A percentile compares a stretch with the other conserved stretches of the same genome.
Evolutionary conservation across 2,113 vertebrate species (phyloP).

Genomic region (Talpa occidentalis): DNA sequence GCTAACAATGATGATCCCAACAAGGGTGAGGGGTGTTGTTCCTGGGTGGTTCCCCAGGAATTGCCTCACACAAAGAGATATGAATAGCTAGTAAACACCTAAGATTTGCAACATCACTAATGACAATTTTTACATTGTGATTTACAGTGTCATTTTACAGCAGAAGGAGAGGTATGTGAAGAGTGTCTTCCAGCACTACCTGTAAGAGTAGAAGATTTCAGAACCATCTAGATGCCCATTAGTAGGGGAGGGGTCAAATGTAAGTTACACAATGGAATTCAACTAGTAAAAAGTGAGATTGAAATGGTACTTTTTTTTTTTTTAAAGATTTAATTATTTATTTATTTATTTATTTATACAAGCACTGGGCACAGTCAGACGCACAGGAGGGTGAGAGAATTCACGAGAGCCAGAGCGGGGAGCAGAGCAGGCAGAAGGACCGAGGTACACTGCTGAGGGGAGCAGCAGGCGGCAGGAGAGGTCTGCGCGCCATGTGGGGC

Average conservation of each 20-base stretch:
- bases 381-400: too few species aligned
- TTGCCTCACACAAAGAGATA: background rate
- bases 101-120: background rate
- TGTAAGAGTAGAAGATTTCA: background rate
- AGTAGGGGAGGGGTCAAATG: background rate
- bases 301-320: background rate
- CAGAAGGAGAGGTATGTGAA: background rate
- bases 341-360: too few species aligned
- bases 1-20: background rate
- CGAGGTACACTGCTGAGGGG: too few species aligned
- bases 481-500: too few species aligned
- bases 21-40: background rate
- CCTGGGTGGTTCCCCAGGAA: accelerated
- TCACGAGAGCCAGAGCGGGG: too few species aligned
- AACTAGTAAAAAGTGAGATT: background rate
- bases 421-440: too few species aligned
- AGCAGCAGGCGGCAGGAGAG: too few species aligned
- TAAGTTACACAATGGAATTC: background rate
- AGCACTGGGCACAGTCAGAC: too few species aligned
- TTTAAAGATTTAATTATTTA: too few species aligned
- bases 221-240: background rate
- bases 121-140: background rate
- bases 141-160: background rate
- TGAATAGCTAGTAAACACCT: background rate
- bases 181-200: background rate